Evolutionary conservation across 2,888 invertebrate genomes (phyloP), one percentile per base, ranked within the genome.

Genomic region (Eupithecia pulchellata): DNA sequence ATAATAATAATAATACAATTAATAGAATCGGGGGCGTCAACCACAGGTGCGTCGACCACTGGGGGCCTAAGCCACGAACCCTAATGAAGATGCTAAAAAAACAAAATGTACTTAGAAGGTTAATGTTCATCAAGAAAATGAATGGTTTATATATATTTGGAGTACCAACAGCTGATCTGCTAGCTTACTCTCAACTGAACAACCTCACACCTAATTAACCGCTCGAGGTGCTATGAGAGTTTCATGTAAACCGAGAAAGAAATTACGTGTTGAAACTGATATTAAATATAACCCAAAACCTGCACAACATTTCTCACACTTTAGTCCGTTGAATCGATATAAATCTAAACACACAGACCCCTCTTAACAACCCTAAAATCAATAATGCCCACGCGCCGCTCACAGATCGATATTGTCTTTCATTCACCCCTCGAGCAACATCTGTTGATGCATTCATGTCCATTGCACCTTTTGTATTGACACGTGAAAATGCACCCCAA

Each of bases 391-490:
- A 86, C 87, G 89, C 87, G 87, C 86, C 78, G 70, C 82, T 81
- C 58, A 85, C 82, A 86, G 87, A 90, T 91, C 91, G 90, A 92
- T 91, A 91, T 90, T 91, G 91, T 91, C 89, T 90, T 89, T 87
- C 75, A 47, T 66, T 74, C 68, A 83, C 85, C 87, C 79, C 88
- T 88, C 88, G 84, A 71, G 72, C 79, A 84, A 87, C 91, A 91
- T 91, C 91, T 91, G 91, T 86, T 89, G n/a, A 29, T 57, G 57
- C 29, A 57, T 57, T 57, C 61, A 61, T 34, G 32, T 6, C 30
- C 34, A 73, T 69, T 52, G 64, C 73, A 64, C 70, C 66, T 61
- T 65, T 70, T 27, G 62, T 34, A 65, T n/a, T 66, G 20, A 68
- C 68, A 62, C 69, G 64, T 63, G 32, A 62, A 58, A 64, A 66